A percentile compares a stretch with the other conserved stretches of the same genome.
Evolutionary conservation across 37 sponge, comb jelly and placozoan species (phyloP).

Genomic region (Haliclona indistincta): DNA sequence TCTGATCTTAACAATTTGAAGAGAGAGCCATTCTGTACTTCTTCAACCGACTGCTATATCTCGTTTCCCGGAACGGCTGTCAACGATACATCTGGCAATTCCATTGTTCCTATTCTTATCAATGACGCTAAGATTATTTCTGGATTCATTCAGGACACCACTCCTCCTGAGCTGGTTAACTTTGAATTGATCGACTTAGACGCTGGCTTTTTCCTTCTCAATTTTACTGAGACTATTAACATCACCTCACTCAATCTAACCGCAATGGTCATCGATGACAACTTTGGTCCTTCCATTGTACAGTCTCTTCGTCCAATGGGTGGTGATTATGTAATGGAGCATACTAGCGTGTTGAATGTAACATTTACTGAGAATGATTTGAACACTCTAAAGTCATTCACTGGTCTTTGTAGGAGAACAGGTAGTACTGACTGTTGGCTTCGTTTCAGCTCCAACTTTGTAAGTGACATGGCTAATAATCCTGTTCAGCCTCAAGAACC

Average conservation of each 20-base stretch:
- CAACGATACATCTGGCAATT: constrained; percentile 71
- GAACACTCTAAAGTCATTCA: constrained; percentile 73
- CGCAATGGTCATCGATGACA: constrained; percentile 33
- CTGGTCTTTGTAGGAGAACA: constrained; percentile 38
- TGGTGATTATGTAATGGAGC: constrained; percentile 16
- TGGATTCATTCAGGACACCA: constrained; percentile 59
- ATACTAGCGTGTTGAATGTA: constrained; percentile 64
- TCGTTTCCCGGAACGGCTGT: constrained; percentile 61
- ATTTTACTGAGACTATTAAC: constrained; percentile 81
- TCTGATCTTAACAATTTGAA: constrained; percentile 78
- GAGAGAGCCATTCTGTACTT: constrained; percentile 65
- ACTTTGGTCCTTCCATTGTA: constrained; percentile 5
- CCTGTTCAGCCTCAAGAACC: constrained; percentile 21
- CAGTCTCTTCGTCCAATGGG: constrained; percentile 40
- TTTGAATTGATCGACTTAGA: constrained; percentile 67
- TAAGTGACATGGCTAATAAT: constrained; percentile 79
- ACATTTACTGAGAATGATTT: constrained; percentile 53
- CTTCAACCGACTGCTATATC: constrained; percentile 56
- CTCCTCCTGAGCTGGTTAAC: constrained; percentile 48
- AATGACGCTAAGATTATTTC: constrained; percentile 13
- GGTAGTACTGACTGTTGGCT: constrained; percentile 60
- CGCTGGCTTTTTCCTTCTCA: constrained; percentile 52
- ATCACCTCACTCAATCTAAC: constrained; percentile 33
- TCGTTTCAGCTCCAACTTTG: constrained; percentile 40
- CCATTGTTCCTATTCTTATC: constrained; percentile 29